Evolutionary conservation across 1,140 invertebrate genomes (phyloP), one percentile per base, ranked within the genome.

Genomic region (Hormaphis cornu): DNA sequence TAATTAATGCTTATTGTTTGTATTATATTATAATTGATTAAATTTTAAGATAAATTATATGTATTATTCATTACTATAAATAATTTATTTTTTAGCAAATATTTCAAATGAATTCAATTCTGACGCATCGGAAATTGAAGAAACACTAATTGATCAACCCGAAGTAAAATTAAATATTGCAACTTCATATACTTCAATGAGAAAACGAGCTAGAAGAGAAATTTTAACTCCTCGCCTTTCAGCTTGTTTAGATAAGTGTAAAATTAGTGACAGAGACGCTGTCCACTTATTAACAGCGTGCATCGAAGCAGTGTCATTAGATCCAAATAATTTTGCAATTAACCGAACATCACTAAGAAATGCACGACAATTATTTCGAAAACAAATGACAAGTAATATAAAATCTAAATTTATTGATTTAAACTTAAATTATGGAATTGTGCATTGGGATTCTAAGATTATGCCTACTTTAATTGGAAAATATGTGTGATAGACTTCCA

Each of bases 241-340:
- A 20, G 54, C 71, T 26, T 70, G 69, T 20, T n/a, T 73, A 3
- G 71, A 74, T 50, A 74, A 72, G 42, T 72, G 71, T 35, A 46
- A 71, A 24, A 59, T 74, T 61, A 52, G 48, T 44, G 72, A 73
- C 40, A 50, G 72, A 37, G 70, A 73, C 70, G 66, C 58, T 40
- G 73, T 74, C 7, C 69, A 70, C 40, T 46, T 74, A 37, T 69
- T 72, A 33, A 42, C 48, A 69, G 70, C 72, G 22, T 10, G 48
- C 20, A 63, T 63, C 37, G 72, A 74, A 52, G 40, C 69, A 2
- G 70, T 70, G 20, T 59, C 69, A 42, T 16, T 20, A 14, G 70
- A 74, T 44, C 18, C 53, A 1, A 52, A 53, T n/a, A 30, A 53
- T 40, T 50, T 70, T 12, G 50, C 66, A 24, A 71, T 74, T 4